These are phyloP conservation scores for Erythrocercus mccallii DNA, from an alignment of 2,113 vertebrate species.

Conservation along the genomic window DNA sequence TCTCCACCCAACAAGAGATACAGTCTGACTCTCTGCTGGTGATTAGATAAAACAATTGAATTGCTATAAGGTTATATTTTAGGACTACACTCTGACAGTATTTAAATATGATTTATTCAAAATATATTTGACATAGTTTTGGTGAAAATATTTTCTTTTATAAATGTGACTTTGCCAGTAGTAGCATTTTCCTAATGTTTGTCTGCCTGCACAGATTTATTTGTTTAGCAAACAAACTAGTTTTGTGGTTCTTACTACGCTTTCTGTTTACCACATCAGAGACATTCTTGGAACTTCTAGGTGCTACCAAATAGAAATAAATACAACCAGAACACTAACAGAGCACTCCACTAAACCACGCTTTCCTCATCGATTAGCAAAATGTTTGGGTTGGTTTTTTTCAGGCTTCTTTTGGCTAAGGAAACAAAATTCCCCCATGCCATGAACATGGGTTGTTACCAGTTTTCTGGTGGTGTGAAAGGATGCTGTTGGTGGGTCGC, in stretches of 20 bases:
- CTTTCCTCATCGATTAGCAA: background rate
- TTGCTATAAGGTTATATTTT: background rate
- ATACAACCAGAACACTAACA: background rate
- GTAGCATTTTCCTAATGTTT: background rate
- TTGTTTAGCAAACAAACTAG: background rate
- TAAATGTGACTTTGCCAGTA: background rate
- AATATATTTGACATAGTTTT: background rate
- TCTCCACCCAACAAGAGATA: background rate
- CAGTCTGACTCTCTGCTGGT: background rate
- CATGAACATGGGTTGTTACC: background rate
- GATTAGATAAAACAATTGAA: background rate
- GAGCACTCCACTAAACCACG: background rate
- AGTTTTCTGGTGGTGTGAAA: background rate
- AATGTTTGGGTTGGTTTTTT: background rate
- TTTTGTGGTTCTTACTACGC: background rate
- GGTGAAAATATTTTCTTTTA: background rate
- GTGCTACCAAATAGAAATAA: background rate
- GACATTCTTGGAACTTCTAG: background rate
- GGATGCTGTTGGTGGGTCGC: background rate
- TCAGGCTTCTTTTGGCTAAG: background rate
- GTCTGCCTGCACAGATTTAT: background rate
- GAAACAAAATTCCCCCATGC: background rate
- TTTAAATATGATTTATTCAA: background rate
- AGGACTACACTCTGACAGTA: background rate
- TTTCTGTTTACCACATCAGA: background rate